These are phyloP conservation scores for Clanis bilineata DNA, from an alignment of 2,888 invertebrate species.

Conservation along the genomic window DNA sequence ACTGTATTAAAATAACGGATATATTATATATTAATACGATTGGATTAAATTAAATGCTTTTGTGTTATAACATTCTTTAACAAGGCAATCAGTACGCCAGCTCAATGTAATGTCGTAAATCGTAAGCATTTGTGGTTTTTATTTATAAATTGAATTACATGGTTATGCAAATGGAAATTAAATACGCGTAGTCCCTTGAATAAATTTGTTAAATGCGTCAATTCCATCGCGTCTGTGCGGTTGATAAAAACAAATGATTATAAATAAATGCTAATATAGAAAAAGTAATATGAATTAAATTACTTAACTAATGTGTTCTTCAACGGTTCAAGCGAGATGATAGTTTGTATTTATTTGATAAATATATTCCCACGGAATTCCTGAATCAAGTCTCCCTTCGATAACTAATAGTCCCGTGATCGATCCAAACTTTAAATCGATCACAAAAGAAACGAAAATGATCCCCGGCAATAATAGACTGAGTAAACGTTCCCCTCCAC, in stretches of 20 bases:
- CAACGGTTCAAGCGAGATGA: neutral
- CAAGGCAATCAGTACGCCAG: constrained; percentile 24
- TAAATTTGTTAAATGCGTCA: constrained; percentile 12
- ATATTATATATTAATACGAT: constrained; percentile 45
- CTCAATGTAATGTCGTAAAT: constrained; percentile 22
- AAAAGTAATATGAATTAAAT: neutral
- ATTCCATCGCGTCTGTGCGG: constrained; percentile 1
- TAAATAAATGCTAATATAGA: neutral
- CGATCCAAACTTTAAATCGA: constrained; percentile 56
- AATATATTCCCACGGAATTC: constrained; percentile 13
- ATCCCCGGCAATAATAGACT: constrained; percentile 73
- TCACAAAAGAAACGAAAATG: constrained; percentile 71
- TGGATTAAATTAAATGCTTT: constrained; percentile 46
- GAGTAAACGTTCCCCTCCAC: constrained; percentile 71
- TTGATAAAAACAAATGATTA: constrained; percentile 16
- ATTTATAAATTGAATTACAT: constrained; percentile 15
- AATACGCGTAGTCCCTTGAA: constrained; percentile 11
- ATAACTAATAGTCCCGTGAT: constrained; percentile 39
- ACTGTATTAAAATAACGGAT: constrained; percentile 42
- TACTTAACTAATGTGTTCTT: neutral
- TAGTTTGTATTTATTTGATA: neutral
- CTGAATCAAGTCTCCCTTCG: constrained; percentile 25
- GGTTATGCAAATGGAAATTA: constrained; percentile 22
- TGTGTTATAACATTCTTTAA: constrained; percentile 46
- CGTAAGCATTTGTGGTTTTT: constrained; percentile 23